Conservation (phyloP, 2,113 vertebrate species). For the Thinocorus orbignyianus region DNA sequence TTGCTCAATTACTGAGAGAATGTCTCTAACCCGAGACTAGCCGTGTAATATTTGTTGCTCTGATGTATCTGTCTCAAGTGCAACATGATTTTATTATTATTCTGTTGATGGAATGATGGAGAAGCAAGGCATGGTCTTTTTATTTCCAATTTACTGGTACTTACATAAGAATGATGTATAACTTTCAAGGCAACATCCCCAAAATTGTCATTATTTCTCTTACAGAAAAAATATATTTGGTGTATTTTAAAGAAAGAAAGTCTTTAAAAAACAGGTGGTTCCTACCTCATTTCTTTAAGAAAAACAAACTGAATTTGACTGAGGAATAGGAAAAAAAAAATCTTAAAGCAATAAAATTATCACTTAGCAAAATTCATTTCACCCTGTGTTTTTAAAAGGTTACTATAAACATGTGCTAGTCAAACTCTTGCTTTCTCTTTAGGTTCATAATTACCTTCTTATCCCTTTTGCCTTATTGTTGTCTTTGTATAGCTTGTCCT, state of each 20-base stretch:
- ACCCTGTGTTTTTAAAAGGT: not conserved
- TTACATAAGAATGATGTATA: not conserved
- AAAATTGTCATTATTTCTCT: not conserved
- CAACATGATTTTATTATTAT: not conserved
- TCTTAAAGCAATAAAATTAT: not conserved
- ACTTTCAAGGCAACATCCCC: not conserved
- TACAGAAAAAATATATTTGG: not conserved
- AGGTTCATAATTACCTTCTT: not conserved
- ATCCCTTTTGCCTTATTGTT: not conserved
- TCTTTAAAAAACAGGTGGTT: not conserved
- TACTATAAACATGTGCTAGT: not conserved
- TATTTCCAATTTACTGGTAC: not conserved
- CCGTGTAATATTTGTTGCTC: not conserved
- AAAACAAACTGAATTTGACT: not conserved
- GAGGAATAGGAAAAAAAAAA: not conserved
- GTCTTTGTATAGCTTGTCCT: not conserved
- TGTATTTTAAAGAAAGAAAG: not conserved
- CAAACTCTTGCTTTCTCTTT: not conserved
- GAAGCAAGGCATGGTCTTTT: not conserved
- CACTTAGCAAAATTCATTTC: not conserved
- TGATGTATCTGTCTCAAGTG: not conserved
- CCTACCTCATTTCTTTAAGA: not conserved
- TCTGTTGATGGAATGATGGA: not conserved
- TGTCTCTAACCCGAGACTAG: not conserved
- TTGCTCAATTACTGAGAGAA: not conserved